phyloP scores from a whole-genome alignment of 2,113 vertebrate species.

The Leptobrachium ailaonicum region DNA sequence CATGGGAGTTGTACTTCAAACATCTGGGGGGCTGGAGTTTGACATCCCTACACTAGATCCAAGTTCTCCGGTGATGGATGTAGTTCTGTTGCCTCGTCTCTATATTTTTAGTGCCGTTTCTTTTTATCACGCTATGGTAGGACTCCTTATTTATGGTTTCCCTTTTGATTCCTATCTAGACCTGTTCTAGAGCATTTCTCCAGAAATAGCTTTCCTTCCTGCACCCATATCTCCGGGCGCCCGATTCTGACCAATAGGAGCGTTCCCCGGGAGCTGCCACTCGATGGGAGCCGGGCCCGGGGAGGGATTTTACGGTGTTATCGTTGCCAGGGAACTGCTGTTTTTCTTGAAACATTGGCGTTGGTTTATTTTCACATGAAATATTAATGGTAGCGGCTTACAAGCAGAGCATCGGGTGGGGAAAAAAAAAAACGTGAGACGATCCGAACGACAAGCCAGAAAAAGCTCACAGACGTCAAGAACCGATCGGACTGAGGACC shows the following conservation, averaged over 20 bases:
- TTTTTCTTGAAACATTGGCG: slow-evolving; percentile 51
- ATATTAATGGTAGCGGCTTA: slow-evolving; percentile 51
- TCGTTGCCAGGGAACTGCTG: slow-evolving; percentile 53
- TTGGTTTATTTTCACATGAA: slow-evolving; percentile 54
- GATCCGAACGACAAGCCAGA: slow-evolving; percentile 18
- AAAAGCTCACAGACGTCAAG: slow-evolving; percentile 33
- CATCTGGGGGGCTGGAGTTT: too few relatives aligned
- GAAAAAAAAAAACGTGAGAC: slow-evolving; percentile 15
- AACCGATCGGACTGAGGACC: slow-evolving; percentile 58
- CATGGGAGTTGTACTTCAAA: too few relatives aligned
- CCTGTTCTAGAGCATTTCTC: background rate
- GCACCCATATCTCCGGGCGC: background rate
- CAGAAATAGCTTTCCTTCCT: background rate
- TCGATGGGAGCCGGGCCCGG: background rate
- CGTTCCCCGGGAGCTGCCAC: background rate
- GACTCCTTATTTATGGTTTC: too few relatives aligned
- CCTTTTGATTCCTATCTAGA: background rate
- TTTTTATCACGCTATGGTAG: too few relatives aligned
- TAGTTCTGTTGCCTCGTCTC: too few relatives aligned
- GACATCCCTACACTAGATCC: too few relatives aligned
- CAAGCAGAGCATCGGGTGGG: slow-evolving; percentile 41
- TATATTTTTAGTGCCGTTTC: too few relatives aligned
- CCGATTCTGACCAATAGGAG: background rate
- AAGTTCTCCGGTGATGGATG: too few relatives aligned
- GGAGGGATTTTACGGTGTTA: slow-evolving; percentile 25